Evolutionary conservation across 1,140 invertebrate species (phyloP), one percentile per base, ranked within the genome.

Genomic region (Arctopsyche grandis): DNA sequence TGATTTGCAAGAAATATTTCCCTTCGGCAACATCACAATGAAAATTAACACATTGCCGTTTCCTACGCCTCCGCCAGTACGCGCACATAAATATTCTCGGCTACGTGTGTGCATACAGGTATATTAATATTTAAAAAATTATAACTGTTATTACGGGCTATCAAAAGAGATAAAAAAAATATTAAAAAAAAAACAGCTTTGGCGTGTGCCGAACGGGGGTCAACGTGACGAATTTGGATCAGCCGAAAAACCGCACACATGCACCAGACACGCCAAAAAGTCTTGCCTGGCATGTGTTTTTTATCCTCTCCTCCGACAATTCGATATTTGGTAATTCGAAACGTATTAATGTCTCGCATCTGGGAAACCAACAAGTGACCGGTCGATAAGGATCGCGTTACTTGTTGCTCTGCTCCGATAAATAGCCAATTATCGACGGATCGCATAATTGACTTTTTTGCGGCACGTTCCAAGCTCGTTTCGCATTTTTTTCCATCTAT

Each of bases 351-450:
- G 63, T 66, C 63, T 66, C 10, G 24, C 63, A 66, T 66, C 63
- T 66, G 24, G 24, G 63, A 66, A 66, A 66, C 63, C 14, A 22
- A 66, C 24, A 66, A 66, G 63, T 14, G 63, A 10, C 24, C 16
- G 4, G 19, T 26, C 21, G 71, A 74, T 74, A 52, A 74, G 24
- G 71, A 74, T 74, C 71, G 44, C 48, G 21, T 74, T 74, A 56
- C 44, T n/a, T n/a, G n/a, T n/a, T n/a, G n/a, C 26, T 29, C 52
- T 46, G 1, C 7, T 38, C 7, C 29, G 29, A 38, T 56, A 74
- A 74, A 74, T 74, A 74, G 71, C 71, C 71, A 74, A 74, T 74
- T 74, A 56, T 43, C 10, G 0, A 19, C 69, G 43, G 14, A n/a
- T 21, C 26, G 44, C 38, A 48, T 73, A 73, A 73, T 73, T 38